Conservation (phyloP, 2,113 vertebrate genomes). For the Callithrix jacchus region DNA sequence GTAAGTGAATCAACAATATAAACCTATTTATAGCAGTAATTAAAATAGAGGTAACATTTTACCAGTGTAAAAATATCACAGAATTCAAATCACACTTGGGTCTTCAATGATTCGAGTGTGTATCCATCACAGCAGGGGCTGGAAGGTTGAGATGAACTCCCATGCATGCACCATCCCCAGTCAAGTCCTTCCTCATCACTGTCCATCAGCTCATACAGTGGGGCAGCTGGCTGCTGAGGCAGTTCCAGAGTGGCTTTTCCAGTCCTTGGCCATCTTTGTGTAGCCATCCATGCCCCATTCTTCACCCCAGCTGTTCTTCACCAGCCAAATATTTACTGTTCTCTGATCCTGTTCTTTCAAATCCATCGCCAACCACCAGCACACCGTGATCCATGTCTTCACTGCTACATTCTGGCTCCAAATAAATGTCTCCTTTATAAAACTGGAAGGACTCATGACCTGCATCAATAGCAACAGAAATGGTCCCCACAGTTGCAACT, state of each 20-base stretch:
- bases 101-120: conserved; percentile 55
- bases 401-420: conserved; percentile 90
- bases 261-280: conserved; percentile 86
- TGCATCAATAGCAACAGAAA: conserved; percentile 93
- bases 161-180: neutral
- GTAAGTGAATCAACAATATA: conserved; percentile 72
- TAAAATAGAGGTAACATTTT: conserved; percentile 57
- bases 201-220: conserved; percentile 72
- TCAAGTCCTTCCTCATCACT: neutral
- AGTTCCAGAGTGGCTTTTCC: conserved; percentile 87
- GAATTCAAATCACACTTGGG: conserved; percentile 63
- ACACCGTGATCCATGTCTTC: conserved; percentile 91
- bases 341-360: conserved; percentile 84
- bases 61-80: conserved; percentile 71
- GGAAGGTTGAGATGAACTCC: conserved; percentile 63
- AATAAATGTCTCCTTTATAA: conserved; percentile 93
- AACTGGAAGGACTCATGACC: conserved; percentile 92
- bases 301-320: conserved; percentile 94
- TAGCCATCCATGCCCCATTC: conserved; percentile 86
- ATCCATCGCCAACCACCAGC: conserved; percentile 93
- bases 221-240: conserved; percentile 86
- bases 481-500: conserved; percentile 89
- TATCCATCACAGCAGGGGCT: conserved; percentile 53
- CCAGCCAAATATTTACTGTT: conserved; percentile 95
- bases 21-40: conserved; percentile 41